These are phyloP conservation scores for Chymomyza procnemis DNA, from an alignment of 2,888 invertebrate genomes.

Conservation along the genomic window DNA sequence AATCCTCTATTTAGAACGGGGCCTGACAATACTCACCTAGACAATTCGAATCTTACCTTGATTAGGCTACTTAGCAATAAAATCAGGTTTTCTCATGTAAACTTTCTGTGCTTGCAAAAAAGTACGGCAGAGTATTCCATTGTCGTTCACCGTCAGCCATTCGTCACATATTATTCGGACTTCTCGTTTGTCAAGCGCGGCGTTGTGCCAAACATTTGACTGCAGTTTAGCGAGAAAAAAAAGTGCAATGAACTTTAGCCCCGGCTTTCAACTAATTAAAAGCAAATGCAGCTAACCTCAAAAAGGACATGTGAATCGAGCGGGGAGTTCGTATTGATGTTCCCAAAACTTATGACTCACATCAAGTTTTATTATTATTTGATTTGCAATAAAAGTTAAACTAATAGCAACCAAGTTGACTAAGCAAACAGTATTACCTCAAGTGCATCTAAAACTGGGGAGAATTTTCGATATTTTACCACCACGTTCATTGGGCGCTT, in stretches of 20 bases:
- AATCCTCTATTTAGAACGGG: no score
- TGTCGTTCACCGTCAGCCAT: background rate
- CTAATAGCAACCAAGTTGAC: slow-evolving; percentile 1
- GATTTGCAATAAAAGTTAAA: slow-evolving; percentile 9
- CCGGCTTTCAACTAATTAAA: slow-evolving; percentile 49
- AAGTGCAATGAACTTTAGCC: slow-evolving; percentile 47
- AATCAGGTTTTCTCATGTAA: no score
- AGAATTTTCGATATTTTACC: background rate
- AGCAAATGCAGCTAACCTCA: slow-evolving; percentile 36
- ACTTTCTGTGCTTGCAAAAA: background rate
- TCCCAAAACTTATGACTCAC: slow-evolving; percentile 31
- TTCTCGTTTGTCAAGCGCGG: background rate
- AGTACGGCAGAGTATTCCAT: background rate
- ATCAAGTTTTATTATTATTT: slow-evolving; percentile 36
- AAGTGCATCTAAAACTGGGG: slow-evolving; percentile 11
- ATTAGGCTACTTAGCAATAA: no score
- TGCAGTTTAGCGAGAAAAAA: background rate
- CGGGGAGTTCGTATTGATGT: background rate
- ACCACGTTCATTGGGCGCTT: background rate
- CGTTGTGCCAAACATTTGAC: background rate
- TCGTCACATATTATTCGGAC: background rate
- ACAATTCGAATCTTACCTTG: no score
- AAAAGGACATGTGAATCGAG: slow-evolving; percentile 31
- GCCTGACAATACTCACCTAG: no score
- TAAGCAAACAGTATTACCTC: slow-evolving; percentile 12